Base-by-base conservation (phyloP, 1,140 invertebrate genomes). In the Solenopsis invicta region DNA sequence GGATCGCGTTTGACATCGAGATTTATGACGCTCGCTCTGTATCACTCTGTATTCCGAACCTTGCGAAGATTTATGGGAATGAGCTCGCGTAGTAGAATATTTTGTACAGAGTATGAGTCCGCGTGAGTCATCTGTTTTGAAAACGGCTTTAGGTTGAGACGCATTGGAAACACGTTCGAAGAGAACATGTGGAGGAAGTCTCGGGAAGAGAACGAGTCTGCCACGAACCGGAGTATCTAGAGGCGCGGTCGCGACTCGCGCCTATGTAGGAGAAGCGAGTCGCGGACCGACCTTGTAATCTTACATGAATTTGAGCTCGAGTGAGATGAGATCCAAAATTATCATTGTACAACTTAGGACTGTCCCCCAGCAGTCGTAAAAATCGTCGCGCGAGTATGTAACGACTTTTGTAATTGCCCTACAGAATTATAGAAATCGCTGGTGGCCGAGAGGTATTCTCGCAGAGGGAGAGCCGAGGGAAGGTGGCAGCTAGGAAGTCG, bases 371-470 rank as follows among this genome's bases (percentile, higher is more conserved):
- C 12, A 29, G 34, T 56, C 2, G 9, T 13, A 69, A 18, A 13
- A 45, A 50, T 50, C 9, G 4, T 48, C 56, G 6, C 18, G 45
- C 18, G 48, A 37, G 13, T 13, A 37, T 48, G 18, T 84, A 84
- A 75, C 4, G 9, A 6, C 16, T 61, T 9, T 84, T 54, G 34
- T 71, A 81, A 81, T 76, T 84, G 71, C 24, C 77, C 94, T 96
- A 93, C 94, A 98, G 98, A 94, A 98, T 98, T 94, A 98, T 98
- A 95, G 98, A 98, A 96, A 98, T 98, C 94, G 98, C 98, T 61
- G 98, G 98, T 89, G 98, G 98, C 76, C 96, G 98, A 76, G 98
- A 98, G 95, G 96, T 98, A 66, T 98, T 97, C 94, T 98, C 98
- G 52, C 97, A 98, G 93, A 98, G 97, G 52, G 97, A 98, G 93